Evolutionary conservation across 1,140 invertebrate species (phyloP).

Genomic region (Caenorhabditis briggsae): DNA sequence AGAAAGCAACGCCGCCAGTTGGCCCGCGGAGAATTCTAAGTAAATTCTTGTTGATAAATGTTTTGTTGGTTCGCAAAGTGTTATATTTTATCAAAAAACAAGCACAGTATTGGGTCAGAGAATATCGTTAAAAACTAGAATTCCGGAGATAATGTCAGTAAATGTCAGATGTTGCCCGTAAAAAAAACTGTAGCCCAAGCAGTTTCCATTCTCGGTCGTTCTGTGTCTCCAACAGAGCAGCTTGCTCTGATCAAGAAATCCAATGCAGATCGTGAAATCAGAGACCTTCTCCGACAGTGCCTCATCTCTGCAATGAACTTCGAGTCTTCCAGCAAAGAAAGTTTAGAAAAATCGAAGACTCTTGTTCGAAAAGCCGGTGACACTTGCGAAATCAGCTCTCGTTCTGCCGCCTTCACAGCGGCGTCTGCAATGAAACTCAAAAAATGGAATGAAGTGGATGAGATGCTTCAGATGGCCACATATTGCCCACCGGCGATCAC

Average conservation of each 20-base stretch:
- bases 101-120: neutral
- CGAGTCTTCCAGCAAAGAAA: constrained; percentile 3
- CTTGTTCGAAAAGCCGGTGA: constrained; percentile 6
- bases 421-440: constrained; percentile 46
- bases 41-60: constrained; percentile 65
- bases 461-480: neutral
- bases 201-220: neutral
- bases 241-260: neutral
- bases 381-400: constrained; percentile 10
- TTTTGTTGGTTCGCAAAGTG: constrained; percentile 59
- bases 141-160: neutral
- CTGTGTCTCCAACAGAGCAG: neutral
- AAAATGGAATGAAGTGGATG: constrained; percentile 20
- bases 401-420: constrained; percentile 35
- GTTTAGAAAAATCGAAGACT: constrained; percentile 23
- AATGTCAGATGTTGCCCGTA: neutral
- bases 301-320: constrained; percentile 1
- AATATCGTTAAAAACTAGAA: neutral
- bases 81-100: neutral
- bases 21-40: constrained; percentile 67
- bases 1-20: constrained; percentile 85
- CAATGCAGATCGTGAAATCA: neutral
- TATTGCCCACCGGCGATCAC: constrained; percentile 43
- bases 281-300: constrained; percentile 13
- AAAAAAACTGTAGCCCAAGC: neutral